phyloP scores from a whole-genome alignment of 2,888 invertebrate genomes.

The Drosophila fulvimacula region DNA sequence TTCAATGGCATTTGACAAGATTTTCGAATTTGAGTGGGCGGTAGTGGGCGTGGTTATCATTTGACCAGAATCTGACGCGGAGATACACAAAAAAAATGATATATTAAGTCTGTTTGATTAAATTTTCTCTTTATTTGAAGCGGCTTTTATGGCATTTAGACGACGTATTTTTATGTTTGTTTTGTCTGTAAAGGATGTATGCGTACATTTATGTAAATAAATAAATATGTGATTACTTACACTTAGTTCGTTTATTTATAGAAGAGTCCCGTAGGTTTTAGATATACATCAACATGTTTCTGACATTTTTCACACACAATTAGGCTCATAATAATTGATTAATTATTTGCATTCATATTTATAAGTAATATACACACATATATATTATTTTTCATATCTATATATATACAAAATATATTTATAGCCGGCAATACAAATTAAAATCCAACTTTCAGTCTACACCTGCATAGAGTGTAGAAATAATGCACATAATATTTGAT shows the following conservation, averaged over 20 bases:
- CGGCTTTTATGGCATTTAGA: not conserved
- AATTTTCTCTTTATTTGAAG: not conserved
- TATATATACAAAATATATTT: conserved; percentile 27
- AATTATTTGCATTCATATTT: conserved; percentile 7
- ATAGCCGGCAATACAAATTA: conserved; percentile 49
- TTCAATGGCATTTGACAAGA: not conserved
- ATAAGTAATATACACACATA: not conserved
- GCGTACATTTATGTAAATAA: not conserved
- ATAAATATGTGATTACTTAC: conserved; percentile 21
- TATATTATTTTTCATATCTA: not conserved
- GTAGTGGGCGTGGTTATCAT: conserved; percentile 2
- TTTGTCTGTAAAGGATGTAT: not conserved
- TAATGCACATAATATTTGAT: conserved; percentile 14
- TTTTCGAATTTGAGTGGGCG: not conserved
- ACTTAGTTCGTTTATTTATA: conserved; percentile 33
- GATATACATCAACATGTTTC: conserved; percentile 25
- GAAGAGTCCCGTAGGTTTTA: conserved; percentile 35
- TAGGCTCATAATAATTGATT: conserved; percentile 9
- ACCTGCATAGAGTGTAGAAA: conserved; percentile 31
- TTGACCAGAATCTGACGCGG: conserved; percentile 2
- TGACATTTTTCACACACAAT: conserved; percentile 5
- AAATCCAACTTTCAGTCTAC: conserved; percentile 46
- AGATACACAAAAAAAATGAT: conserved; percentile 3
- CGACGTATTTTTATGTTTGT: not conserved
- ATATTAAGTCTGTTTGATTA: not conserved